Evolutionary conservation across 1,140 invertebrate genomes (phyloP).

Genomic region (Globodera rostochiensis): DNA sequence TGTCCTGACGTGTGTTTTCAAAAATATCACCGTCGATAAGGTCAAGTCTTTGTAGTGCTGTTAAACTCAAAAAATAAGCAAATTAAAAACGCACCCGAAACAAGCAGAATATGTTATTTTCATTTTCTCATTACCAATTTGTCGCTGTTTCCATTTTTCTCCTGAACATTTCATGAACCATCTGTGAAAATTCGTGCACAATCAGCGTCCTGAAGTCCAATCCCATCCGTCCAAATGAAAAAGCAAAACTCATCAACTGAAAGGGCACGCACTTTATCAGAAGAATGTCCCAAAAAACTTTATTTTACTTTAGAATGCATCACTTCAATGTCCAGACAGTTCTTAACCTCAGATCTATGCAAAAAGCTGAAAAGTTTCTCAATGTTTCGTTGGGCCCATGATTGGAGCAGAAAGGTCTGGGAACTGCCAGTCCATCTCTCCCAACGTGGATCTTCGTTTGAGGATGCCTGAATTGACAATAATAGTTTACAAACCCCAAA

Average conservation of each 20-base stretch:
- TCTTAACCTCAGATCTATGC: constrained; percentile 37
- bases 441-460: constrained; percentile 57
- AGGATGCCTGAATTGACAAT: constrained; percentile 32
- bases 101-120: background rate
- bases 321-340: constrained; percentile 46
- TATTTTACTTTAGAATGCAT: constrained; percentile 25
- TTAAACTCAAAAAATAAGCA: constrained; percentile 42
- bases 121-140: constrained; percentile 22
- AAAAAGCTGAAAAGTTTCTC: constrained; percentile 47
- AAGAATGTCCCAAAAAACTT: background rate
- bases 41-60: constrained; percentile 36
- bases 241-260: constrained; percentile 62
- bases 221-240: constrained; percentile 65
- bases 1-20: constrained; percentile 50
- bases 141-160: constrained; percentile 42
- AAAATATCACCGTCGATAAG: constrained; percentile 55
- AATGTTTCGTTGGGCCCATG: constrained; percentile 60
- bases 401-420: constrained; percentile 59
- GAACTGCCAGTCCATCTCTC: constrained; percentile 61
- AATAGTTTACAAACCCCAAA: constrained; percentile 1
- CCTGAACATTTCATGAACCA: constrained; percentile 51
- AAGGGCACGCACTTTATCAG: background rate
- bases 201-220: constrained; percentile 60
- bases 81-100: constrained; percentile 3
- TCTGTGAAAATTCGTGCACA: constrained; percentile 45